Percentiles rank a stretch among this genome's conserved stretches.
phyloP scores from a whole-genome alignment of 2,888 invertebrate genomes.

The Myathropa florea region DNA sequence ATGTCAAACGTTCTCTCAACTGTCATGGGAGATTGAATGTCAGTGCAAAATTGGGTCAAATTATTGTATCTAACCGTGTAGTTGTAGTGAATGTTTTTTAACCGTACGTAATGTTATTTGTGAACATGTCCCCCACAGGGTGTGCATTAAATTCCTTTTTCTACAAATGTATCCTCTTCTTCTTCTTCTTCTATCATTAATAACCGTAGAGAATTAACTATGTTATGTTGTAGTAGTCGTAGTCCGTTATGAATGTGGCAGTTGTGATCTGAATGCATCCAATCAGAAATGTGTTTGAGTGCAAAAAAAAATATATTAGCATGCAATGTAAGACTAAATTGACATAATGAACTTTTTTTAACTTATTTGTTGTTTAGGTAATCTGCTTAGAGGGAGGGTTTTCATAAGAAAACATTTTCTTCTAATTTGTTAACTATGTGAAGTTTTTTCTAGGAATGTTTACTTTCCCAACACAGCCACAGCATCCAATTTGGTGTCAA shows the following conservation, averaged over 20 bases:
- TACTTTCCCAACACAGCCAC: too few relatives aligned
- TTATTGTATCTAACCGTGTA: conserved; percentile 25
- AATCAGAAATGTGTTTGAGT: too few relatives aligned
- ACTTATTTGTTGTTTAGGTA: too few relatives aligned
- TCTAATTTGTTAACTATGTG: too few relatives aligned
- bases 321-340: not conserved
- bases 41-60: not conserved
- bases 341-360: too few relatives aligned
- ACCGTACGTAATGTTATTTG: not conserved
- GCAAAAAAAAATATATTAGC: not conserved
- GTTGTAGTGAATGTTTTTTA: conserved; percentile 10
- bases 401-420: too few relatives aligned
- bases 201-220: not conserved
- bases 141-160: not conserved
- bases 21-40: not conserved
- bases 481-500: too few relatives aligned
- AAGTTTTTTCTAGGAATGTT: too few relatives aligned
- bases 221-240: not conserved
- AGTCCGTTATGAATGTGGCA: too few relatives aligned
- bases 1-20: not conserved
- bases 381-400: too few relatives aligned
- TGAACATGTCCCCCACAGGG: not conserved
- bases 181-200: not conserved
- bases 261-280: too few relatives aligned
- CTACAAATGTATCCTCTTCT: too few relatives aligned